Percentiles rank a stretch among this genome's conserved stretches.
Conservation (phyloP, 1,140 invertebrate species). For the Drosophila dunni region DNA sequence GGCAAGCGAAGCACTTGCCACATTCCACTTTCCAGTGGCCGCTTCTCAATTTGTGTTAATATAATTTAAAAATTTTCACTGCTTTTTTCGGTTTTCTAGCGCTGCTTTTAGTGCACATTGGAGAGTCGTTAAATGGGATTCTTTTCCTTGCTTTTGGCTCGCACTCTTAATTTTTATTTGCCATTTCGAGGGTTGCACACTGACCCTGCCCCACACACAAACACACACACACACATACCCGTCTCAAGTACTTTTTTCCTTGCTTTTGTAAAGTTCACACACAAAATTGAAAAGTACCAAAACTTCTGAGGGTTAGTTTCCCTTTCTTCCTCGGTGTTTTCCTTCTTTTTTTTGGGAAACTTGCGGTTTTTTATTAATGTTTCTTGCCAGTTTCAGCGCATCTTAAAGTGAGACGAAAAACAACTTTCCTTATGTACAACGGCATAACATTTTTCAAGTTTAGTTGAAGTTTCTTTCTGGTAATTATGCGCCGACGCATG, state of each 20-base stretch:
- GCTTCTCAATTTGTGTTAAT: constrained; percentile 65
- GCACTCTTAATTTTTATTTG: constrained; percentile 34
- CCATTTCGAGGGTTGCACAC: constrained; percentile 50
- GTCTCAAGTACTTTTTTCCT: constrained; percentile 23
- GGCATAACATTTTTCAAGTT: constrained; percentile 59
- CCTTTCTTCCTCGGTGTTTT: constrained; percentile 1
- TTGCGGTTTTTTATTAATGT: constrained; percentile 65
- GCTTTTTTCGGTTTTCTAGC: constrained; percentile 28
- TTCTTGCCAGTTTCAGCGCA: constrained; percentile 43
- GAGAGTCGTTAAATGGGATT: constrained; percentile 71
- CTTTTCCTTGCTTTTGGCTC: constrained; percentile 23
- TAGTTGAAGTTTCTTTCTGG: constrained; percentile 60
- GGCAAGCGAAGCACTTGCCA: constrained; percentile 30
- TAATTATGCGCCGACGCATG: constrained; percentile 70
- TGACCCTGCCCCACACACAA: constrained; percentile 50
- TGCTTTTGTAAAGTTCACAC: constrained; percentile 42
- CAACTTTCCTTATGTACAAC: constrained; percentile 23
- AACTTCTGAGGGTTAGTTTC: constrained; percentile 59
- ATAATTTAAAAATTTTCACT: constrained; percentile 71
- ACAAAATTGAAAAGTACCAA: constrained; percentile 71
- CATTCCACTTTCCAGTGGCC: constrained; percentile 13
- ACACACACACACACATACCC: constrained; percentile 17
- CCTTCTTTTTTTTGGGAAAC: not conserved
- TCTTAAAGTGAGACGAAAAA: constrained; percentile 29
- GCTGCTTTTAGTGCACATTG: constrained; percentile 67